phyloP scores from a whole-genome alignment of 1,140 invertebrate species.

The Trichonephila clavata region DNA sequence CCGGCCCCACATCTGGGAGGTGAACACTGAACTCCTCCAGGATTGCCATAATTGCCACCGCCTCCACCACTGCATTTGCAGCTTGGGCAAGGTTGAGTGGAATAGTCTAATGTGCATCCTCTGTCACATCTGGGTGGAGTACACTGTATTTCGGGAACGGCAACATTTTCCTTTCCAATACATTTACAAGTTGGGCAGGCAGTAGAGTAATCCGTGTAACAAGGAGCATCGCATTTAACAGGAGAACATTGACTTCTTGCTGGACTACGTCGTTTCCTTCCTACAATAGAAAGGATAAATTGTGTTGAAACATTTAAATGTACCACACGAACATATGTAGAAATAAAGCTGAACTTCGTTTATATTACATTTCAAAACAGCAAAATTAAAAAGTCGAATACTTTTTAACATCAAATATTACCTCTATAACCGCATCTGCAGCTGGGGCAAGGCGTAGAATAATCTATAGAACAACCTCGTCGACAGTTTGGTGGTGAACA shows the following conservation, averaged over 20 bases:
- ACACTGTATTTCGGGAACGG: neutral
- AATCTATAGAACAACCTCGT: neutral
- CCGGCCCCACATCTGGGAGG: slow-evolving; percentile 31
- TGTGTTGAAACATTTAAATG: neutral
- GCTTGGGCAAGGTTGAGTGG: neutral
- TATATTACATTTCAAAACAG: too few species aligned
- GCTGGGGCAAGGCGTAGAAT: slow-evolving; percentile 35
- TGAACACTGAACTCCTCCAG: neutral
- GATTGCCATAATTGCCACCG: neutral
- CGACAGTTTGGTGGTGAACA: slow-evolving; percentile 4
- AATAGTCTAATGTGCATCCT: slow-evolving; percentile 15
- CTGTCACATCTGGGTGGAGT: neutral
- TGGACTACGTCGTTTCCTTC: slow-evolving; percentile 9
- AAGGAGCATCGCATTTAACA: slow-evolving; percentile 6
- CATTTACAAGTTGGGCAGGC: slow-evolving; percentile 26
- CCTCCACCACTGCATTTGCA: slow-evolving; percentile 26
- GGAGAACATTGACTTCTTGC: slow-evolving; percentile 13
- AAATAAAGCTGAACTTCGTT: too few species aligned
- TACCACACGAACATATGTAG: neutral
- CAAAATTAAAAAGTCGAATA: too few species aligned
- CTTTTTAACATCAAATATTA: too few species aligned
- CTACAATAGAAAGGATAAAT: neutral
- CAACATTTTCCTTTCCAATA: neutral
- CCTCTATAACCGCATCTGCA: slow-evolving; percentile 6
- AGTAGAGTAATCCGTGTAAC: neutral